Percentiles rank a stretch among this genome's conserved stretches.
These are phyloP conservation scores for Indri indri DNA, from an alignment of 2,113 vertebrate genomes.

Conservation along the genomic window DNA sequence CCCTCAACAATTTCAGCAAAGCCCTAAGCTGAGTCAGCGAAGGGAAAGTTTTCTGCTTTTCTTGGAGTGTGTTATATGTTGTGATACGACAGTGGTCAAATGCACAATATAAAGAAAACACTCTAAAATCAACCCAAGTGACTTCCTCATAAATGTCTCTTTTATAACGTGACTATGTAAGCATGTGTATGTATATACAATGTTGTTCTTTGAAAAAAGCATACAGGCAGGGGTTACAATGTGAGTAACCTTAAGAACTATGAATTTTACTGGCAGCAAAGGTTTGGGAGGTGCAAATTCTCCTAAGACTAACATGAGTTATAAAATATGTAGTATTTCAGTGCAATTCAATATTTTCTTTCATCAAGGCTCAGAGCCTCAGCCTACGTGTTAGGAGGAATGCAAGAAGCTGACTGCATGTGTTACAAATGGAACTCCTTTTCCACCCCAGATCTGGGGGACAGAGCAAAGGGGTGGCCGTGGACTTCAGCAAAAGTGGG, in stretches of 20 bases:
- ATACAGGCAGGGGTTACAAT: not conserved
- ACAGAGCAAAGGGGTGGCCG: constrained; percentile 74
- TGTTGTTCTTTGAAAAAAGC: not conserved
- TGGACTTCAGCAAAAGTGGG: constrained; percentile 69
- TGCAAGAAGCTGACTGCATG: constrained; percentile 71
- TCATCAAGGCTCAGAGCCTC: constrained; percentile 74
- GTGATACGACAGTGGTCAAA: not conserved
- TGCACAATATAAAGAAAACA: not conserved
- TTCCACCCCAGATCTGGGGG: constrained; percentile 70
- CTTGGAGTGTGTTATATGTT: not conserved
- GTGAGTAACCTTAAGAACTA: constrained; percentile 47
- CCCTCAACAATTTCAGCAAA: not conserved
- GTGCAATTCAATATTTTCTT: constrained; percentile 81
- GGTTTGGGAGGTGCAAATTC: constrained; percentile 68
- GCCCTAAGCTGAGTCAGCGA: not conserved
- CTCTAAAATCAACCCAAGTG: not conserved
- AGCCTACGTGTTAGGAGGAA: constrained; percentile 78
- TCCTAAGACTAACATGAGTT: constrained; percentile 73
- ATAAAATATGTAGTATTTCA: constrained; percentile 74
- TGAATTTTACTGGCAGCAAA: constrained; percentile 56
- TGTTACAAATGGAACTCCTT: constrained; percentile 65
- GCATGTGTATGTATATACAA: not conserved
- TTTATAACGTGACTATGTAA: not conserved
- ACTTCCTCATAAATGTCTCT: not conserved
- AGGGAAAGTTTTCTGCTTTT: not conserved